Base-by-base conservation (phyloP, 2,113 vertebrate genomes). In the Neodon shergylaensis region DNA sequence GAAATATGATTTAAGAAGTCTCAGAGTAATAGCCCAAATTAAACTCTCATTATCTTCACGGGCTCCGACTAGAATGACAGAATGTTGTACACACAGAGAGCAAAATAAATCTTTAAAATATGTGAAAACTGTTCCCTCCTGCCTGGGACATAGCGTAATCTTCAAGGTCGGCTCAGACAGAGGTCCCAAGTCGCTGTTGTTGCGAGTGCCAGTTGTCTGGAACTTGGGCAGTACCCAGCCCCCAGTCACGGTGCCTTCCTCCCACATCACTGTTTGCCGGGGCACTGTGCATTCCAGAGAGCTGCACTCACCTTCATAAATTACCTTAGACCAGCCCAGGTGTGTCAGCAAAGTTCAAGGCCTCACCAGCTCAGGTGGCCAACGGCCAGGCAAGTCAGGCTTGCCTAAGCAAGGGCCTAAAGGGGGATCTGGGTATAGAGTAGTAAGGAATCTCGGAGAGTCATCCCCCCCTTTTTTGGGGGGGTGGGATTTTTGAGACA, bases 91-190 rank as follows among this genome's bases (percentile, higher is more conserved):
- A 65, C 4, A 6, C 12, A 70, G 66, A 42, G 84, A 94, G 63
- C 31, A 33, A 93, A 86, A 39, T 44, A 61, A 89, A 36, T 72
- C 16, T 90, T 91, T 52, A 58, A 89, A 91, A 88, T 54, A 85
- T 36, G 14, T 54, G 84, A 70, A 39, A 86, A 93, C 33, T 47
- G 24, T 90, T 83, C 68, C 54, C 6, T 90, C 47, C 44, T 70
- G 10, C 44, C 13, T 65, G 54, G n/a, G 33, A 83, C 13, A 68
- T 33, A 83, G n/a, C 31, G 36, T 44, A 54, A 21, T 76, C 77
- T 66, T 63, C 21, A 49, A 44, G 0, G 28, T 42, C 5, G 39
- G 17, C 44, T 90, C 61, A 70, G 1, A 14, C 3, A 16, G 31
- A 77, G 5, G n/a, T 2, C 36, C 31, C 49, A 49, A 78, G 54